Base-by-base conservation (phyloP, 2,888 invertebrate species). In the Xestia c-nigrum region DNA sequence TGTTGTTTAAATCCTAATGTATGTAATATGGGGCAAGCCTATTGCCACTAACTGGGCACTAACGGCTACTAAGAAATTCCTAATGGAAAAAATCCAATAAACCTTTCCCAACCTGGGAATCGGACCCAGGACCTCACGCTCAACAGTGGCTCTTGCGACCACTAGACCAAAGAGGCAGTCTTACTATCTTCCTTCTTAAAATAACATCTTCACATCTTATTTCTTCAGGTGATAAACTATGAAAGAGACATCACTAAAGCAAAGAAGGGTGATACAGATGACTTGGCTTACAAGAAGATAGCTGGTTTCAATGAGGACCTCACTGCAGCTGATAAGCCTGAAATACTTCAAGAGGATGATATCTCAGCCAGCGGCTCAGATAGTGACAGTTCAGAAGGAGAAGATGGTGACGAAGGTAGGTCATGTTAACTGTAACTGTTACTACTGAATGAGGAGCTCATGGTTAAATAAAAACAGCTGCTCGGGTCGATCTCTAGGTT, bases 161-260 rank as follows among this genome's bases (percentile, higher is more conserved):
- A 46, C 46, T 46, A 46, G 14, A 46, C 46, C 5, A 46, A 47
- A 5, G 46, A 16, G 19, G 47, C 47, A 47, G 47, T 40, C 6
- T 57, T 59, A 59, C 7, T 61, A 21, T 40, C n/a, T 40, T 55
- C 10, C 19, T 68, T 5, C 6, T 3, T n/a, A 40, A 19, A 67
- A 67, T 67, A 5, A n/a, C 9, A 59, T 43, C 59, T 57, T 24
- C 12, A 24, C 14, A 43, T 43, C 24, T 69, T 43, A 40, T 12
- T 10, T 43, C 57, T 85, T 9, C 93, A 98, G 98, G 98, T 99
- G 7, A 97, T 98, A 46, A 98, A 99, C 93, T 97, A 98, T 92
- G 99, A 99, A 92, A 95, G 99, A 50, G 99, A 99, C 93, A 98
- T 99, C 72, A 97, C 96, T 72, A 97, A 98, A 90, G 98, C 98